Conservation (phyloP, 2,888 invertebrate genomes). For the Erebia epiphron region DNA sequence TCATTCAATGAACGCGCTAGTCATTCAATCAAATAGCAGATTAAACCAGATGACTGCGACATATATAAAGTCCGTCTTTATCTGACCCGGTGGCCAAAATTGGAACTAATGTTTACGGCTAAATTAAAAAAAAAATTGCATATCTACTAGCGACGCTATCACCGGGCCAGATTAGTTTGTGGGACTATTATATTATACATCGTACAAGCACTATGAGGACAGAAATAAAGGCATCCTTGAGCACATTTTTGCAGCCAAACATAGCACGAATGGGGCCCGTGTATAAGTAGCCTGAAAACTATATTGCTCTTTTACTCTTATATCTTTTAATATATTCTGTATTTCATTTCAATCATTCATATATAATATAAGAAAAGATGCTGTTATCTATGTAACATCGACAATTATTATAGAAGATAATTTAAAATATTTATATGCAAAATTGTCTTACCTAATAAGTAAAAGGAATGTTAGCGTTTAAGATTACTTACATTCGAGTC, state of each 20-base stretch:
- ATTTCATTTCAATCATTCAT: slow-evolving; percentile 24
- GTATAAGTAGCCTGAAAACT: slow-evolving; percentile 13
- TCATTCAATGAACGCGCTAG: too few species aligned
- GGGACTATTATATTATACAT: too few species aligned
- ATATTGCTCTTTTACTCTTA: slow-evolving; percentile 25
- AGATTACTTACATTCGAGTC: slow-evolving; percentile 57
- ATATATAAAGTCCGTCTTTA: too few species aligned
- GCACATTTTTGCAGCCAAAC: not conserved
- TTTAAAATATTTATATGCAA: slow-evolving; percentile 38
- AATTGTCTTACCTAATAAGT: slow-evolving; percentile 42
- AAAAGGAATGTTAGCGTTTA: slow-evolving; percentile 80
- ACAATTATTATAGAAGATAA: slow-evolving; percentile 35
- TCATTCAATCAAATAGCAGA: too few species aligned
- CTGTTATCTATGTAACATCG: slow-evolving; percentile 29
- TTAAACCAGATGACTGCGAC: too few species aligned
- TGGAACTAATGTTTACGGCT: too few species aligned
- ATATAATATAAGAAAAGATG: slow-evolving; percentile 21
- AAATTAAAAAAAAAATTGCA: too few species aligned
- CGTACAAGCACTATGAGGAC: not conserved
- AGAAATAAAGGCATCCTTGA: not conserved
- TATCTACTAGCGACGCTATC: too few species aligned
- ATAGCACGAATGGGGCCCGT: not conserved
- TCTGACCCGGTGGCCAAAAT: too few species aligned
- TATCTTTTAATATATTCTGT: slow-evolving; percentile 30
- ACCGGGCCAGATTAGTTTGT: too few species aligned